Evolutionary conservation across 2,888 invertebrate genomes (phyloP), one percentile per base, ranked within the genome.

Genomic region (Cremastinae sp.): DNA sequence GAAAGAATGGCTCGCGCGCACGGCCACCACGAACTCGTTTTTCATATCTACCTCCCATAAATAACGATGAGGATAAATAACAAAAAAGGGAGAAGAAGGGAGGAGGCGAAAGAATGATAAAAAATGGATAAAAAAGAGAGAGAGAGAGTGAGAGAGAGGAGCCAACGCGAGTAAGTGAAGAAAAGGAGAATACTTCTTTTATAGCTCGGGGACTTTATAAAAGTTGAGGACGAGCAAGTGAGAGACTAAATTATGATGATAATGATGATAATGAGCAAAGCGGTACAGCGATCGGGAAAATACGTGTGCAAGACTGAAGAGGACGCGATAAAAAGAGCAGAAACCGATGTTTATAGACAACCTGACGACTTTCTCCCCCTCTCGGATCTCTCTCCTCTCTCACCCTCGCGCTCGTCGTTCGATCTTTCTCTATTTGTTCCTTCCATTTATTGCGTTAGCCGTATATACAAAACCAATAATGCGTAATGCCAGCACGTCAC

Each of bases 21-120:
- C 70, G 70, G 70, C 70, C 53, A 59, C 75, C 75, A 68, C 72
- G 72, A 76, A 72, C 75, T 72, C 68, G 75, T 72, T 76, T 76
- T 76, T 76, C 76, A 76, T 76, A 76, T 59, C 76, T 41, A 61
- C 69, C 64, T 53, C 39, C 76, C 76, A 73, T 76, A 76, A 76
- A 76, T 73, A 76, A 76, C 73, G 69, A 73, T 73, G 76, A 61
- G 64, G 55, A 47, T 53, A 59, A 65, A 65, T 18, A 45, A 59
- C 12, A 20, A 41, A 14, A 39, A 28, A 12, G 58, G 22, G 51
- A 41, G 37, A 18, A 41, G 16, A 22, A n/a, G 61, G n/a, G 14
- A 39, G 14, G 51, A 64, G 22, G 53, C 22, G 9, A 20, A 37
- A 16, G 43, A 61, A 16, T 77, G 56, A 79, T 78, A 64, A 47